A percentile compares a stretch with the other conserved stretches of the same genome.
Conservation (phyloP, 2,797 vertebrate genomes). For the Eulemur coronatus region DNA sequence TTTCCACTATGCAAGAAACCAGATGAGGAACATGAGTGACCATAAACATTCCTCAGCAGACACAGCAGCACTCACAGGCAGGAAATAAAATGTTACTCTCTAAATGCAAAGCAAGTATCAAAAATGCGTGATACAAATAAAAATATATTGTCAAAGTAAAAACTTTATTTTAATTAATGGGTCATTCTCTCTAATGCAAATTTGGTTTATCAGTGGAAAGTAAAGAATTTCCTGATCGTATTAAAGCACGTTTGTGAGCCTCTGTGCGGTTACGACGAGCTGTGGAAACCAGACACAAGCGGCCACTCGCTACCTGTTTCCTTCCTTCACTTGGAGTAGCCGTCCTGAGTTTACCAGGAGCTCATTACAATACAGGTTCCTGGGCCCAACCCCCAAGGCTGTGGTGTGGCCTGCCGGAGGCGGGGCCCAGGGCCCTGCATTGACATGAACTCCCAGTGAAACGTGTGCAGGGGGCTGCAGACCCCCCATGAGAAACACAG, state of each 20-base stretch:
- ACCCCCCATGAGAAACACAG: fast-evolving
- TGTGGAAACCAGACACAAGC: fast-evolving
- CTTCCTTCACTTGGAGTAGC: fast-evolving
- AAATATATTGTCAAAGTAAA: background rate
- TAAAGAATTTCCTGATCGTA: fast-evolving
- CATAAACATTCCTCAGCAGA: background rate
- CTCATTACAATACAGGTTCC: background rate
- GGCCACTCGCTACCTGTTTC: fast-evolving
- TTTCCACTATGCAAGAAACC: background rate
- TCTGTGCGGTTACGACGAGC: fast-evolving
- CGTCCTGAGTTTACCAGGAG: fast-evolving
- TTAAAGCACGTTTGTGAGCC: background rate
- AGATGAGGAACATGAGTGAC: fast-evolving
- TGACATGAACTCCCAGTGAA: fast-evolving
- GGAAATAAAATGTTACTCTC: background rate
- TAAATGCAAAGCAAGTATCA: background rate
- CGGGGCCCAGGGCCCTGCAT: background rate
- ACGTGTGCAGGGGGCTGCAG: fast-evolving
- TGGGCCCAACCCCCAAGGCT: fast-evolving
- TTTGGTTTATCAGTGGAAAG: background rate
- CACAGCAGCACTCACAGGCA: background rate
- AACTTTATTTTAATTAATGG: background rate
- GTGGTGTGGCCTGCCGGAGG: fast-evolving
- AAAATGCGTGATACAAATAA: background rate
- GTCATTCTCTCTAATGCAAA: background rate